Base-by-base conservation (phyloP, 2,797 vertebrate genomes). In the Lycodopsis pacificus region DNA sequence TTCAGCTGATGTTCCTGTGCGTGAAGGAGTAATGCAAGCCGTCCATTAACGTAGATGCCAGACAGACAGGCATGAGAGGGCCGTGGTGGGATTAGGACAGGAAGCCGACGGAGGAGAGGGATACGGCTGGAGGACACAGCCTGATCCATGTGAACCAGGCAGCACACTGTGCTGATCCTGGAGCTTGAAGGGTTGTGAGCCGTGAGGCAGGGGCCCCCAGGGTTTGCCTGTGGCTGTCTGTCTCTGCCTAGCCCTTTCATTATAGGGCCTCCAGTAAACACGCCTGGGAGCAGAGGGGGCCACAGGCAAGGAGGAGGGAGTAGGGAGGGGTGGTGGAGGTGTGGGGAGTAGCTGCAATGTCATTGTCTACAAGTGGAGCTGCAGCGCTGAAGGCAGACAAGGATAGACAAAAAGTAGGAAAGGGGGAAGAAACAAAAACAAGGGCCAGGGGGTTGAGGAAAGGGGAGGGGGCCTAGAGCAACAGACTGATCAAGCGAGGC, bases 401-500 rank as follows among this genome's bases (percentile, higher is more conserved):
- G 85, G 88, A 83, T 65, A 76, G 88, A 88, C 77, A 79, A 89
- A 91, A 82, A 81, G 65, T 79, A 64, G 30, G 36, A 40, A 44
- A 66, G 71, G 34, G 32, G 61, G 53, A 49, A 49, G 76, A 63
- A 71, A 79, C 25, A 62, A 81, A 80, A 81, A 79, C 59, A 77
- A 79, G 58, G 74, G 74, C 69, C 70, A 63, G 63, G 83, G 80
- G 76, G 76, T 64, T 72, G 71, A 78, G 56, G 61, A 69, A 73
- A 51, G 71, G 71, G 82, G 79, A 38, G 77, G 87, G 73, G 80
- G 76, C n/a, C 71, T 70, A 81, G 92, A 86, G 92, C 94, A 94
- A 95, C 93, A 91, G 89, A 93, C 94, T 93, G 95, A 95, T 95
- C 94, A 95, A 95, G 93, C 92, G 46, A 91, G 89, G 93, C 94